Evolutionary conservation across 1,140 invertebrate species (phyloP).

Genomic region (Bombus pascuorum): DNA sequence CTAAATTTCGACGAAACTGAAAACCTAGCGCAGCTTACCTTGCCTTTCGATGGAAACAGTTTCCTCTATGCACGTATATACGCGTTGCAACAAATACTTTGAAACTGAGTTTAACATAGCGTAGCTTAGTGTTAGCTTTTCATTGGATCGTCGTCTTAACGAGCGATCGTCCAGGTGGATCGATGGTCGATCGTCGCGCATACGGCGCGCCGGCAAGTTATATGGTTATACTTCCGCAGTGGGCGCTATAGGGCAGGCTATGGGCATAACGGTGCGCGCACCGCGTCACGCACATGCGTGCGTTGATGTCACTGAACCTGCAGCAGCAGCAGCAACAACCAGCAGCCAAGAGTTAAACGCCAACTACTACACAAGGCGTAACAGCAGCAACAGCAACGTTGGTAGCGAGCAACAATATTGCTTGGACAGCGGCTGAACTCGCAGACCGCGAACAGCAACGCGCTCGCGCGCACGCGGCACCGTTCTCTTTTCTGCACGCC

Average conservation of each 20-base stretch:
- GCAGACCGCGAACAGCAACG: conserved; percentile 41
- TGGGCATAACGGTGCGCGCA: conserved; percentile 76
- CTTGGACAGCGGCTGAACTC: conserved; percentile 17
- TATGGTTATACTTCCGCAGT: conserved; percentile 73
- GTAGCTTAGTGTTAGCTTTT: no score
- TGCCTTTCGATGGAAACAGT: no score
- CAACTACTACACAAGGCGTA: not conserved
- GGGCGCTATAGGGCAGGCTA: conserved; percentile 69
- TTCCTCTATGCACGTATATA: no score
- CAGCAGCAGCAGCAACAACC: conserved; percentile 27
- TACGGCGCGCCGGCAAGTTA: conserved; percentile 59
- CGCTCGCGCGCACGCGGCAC: conserved; percentile 24
- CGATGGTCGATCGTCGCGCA: conserved; percentile 57
- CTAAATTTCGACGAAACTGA: no score
- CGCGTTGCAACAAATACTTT: no score
- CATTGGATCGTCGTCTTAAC: no score
- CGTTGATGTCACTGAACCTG: conserved; percentile 79
- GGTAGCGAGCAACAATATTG: not conserved
- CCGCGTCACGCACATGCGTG: conserved; percentile 77
- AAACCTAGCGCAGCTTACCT: no score
- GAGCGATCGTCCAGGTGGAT: conserved; percentile 6
- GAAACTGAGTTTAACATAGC: no score
- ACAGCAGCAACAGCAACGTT: conserved; percentile 7
- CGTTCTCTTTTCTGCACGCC: conserved; percentile 50
- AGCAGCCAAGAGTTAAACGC: not conserved